These are phyloP conservation scores for Lasiurus cinereus DNA, from an alignment of 2,113 vertebrate genomes.

Conservation along the genomic window DNA sequence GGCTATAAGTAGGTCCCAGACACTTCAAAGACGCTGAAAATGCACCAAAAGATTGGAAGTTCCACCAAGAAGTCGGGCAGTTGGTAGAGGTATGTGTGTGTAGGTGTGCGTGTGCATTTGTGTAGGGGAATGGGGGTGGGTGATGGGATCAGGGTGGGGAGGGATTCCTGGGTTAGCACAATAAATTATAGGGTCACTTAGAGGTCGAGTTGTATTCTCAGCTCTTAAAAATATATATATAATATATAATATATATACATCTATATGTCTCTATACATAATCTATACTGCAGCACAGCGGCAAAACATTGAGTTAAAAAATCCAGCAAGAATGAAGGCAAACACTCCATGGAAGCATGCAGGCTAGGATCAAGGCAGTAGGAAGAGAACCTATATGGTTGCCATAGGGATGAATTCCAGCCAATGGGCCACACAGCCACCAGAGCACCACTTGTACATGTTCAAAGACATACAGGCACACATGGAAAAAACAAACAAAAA, in stretches of 20 bases:
- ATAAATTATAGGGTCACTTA: slow-evolving; percentile 79
- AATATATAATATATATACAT: background rate
- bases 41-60: slow-evolving; percentile 80
- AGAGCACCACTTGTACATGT: slow-evolving; percentile 75
- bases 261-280: slow-evolving; percentile 77
- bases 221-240: slow-evolving; percentile 75
- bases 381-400: slow-evolving; percentile 63
- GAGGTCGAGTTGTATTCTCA: slow-evolving; percentile 80
- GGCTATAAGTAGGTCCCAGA: slow-evolving; percentile 51
- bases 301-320: slow-evolving; percentile 76
- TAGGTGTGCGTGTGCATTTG: slow-evolving; percentile 11
- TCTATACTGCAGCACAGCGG: slow-evolving; percentile 78
- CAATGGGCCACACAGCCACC: slow-evolving; percentile 62
- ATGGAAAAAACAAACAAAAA: slow-evolving; percentile 37
- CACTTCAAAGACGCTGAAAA: slow-evolving; percentile 69
- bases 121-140: slow-evolving; percentile 22
- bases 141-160: background rate
- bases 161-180: slow-evolving; percentile 74
- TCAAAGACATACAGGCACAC: slow-evolving; percentile 51
- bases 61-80: slow-evolving; percentile 76
- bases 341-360: slow-evolving; percentile 70
- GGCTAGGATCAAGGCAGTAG: slow-evolving; percentile 71
- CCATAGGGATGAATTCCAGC: slow-evolving; percentile 65
- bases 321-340: slow-evolving; percentile 71
- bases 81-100: slow-evolving; percentile 62